Evolutionary conservation across 2,888 invertebrate genomes (phyloP), one percentile per base, ranked within the genome.

Genomic region (Uropetala carovei): DNA sequence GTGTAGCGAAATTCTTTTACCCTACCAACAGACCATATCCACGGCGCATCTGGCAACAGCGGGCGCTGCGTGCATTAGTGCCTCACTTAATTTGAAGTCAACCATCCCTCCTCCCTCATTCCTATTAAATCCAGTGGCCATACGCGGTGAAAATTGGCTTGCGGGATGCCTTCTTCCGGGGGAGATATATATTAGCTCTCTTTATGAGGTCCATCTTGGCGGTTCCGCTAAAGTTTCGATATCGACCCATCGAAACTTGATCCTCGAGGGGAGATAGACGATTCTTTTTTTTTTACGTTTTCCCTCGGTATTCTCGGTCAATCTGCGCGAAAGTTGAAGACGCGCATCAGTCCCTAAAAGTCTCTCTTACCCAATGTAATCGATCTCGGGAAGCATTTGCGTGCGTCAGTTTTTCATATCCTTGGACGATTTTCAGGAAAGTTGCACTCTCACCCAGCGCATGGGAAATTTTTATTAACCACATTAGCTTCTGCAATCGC

Each of bases 1-100:
- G 89, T 30, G 64, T 43, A 64, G 64, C 89, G 89, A 89, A 68
- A 89, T 68, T 89, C 89, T 64, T 43, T 18, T 68, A 64, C 64
- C 89, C 30, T 89, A 30, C 89, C 64, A 89, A 43, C 89, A 64
- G 68, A 89, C 60, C 89, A 89, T 89, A 68, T 64, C 89, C 43
- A 43, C 18, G 43, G 64, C 27, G 43, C 60, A 89, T 30, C 43
- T 68, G 89, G 89, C 89, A 89, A 89, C 89, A n/a, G 30, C 43
- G 89, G 64, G 13, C 43, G 64, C 64, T 64, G 89, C 89, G 89
- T 89, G 89, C 89, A 89, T 89, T 89, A 68, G 89, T 89, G 89
- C 89, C 89, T 89, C 89, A 58, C 60, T 89, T 89, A 89, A 89
- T 89, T 64, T 43, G 64, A 68, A 89, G 64, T 64, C 89, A 64